phyloP scores from a whole-genome alignment of 2,888 invertebrate genomes.

The Melieria picta region DNA sequence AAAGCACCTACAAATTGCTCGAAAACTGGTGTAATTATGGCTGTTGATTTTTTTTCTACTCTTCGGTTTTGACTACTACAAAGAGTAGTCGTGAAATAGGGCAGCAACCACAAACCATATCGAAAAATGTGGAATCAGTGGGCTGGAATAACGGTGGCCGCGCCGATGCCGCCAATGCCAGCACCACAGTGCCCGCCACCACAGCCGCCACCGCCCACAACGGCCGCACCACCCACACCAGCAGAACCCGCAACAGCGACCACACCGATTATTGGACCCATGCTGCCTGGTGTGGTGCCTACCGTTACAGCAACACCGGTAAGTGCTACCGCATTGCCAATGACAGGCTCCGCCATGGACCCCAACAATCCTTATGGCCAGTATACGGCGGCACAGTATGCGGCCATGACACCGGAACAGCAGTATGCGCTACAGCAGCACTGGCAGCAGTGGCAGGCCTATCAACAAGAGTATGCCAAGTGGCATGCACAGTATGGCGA shows the following conservation, averaged over 20 bases:
- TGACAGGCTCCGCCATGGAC: constrained; percentile 22
- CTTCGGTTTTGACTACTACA: neutral
- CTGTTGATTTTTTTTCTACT: neutral
- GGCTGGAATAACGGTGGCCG: constrained; percentile 43
- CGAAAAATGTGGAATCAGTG: constrained; percentile 58
- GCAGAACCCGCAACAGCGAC: constrained; percentile 23
- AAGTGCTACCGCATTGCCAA: constrained; percentile 3
- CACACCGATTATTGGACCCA: constrained; percentile 47
- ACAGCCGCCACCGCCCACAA: constrained; percentile 52
- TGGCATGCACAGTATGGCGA: constrained; percentile 67
- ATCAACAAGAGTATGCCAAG: constrained; percentile 65
- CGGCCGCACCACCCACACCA: constrained; percentile 44
- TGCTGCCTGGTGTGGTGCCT: constrained; percentile 32
- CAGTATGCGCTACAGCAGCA: constrained; percentile 65
- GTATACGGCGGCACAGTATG: constrained; percentile 61
- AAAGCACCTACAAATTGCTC: neutral
- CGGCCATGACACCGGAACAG: constrained; percentile 62
- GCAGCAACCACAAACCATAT: neutral
- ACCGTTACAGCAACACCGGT: constrained; percentile 8
- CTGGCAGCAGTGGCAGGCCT: constrained; percentile 66
- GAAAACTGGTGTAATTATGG: neutral
- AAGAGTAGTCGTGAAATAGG: constrained; percentile 6
- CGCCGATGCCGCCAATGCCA: constrained; percentile 40
- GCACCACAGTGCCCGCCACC: constrained; percentile 51
- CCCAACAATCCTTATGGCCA: constrained; percentile 51